Conservation (phyloP, 2,888 invertebrate genomes). For the Ligdia adustata region DNA sequence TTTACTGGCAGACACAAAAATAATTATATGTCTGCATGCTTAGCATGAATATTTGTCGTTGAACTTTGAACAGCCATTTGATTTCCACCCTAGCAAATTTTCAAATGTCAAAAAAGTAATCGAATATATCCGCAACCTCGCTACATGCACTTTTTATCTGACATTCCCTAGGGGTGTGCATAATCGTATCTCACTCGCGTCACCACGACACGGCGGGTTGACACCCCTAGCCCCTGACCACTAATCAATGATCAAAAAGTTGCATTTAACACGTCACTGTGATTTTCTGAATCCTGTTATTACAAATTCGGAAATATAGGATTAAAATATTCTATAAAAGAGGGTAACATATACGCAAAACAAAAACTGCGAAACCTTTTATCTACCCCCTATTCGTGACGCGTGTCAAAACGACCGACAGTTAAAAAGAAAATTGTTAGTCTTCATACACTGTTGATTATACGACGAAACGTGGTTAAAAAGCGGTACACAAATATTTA, state of each 20-base stretch:
- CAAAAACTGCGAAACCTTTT: conserved; percentile 59
- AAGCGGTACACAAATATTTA: no score
- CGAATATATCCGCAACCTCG: conserved; percentile 47
- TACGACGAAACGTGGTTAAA: conserved; percentile 60
- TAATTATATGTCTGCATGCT: no score
- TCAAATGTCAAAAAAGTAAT: conserved; percentile 43
- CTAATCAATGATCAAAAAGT: conserved; percentile 56
- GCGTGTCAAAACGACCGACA: conserved; percentile 50
- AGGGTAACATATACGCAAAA: conserved; percentile 74
- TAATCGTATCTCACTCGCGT: conserved; percentile 78
- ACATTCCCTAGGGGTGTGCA: conserved; percentile 57
- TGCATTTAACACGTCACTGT: conserved; percentile 29
- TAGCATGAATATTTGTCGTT: no score
- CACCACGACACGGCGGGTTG: conserved; percentile 58
- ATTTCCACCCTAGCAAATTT: conserved; percentile 35
- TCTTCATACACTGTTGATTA: conserved; percentile 55
- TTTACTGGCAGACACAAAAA: no score
- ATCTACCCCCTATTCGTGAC: conserved; percentile 55
- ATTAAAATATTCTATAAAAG: conserved; percentile 33
- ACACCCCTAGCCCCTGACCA: conserved; percentile 66
- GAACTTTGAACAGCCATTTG: no score
- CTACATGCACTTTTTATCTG: conserved; percentile 56
- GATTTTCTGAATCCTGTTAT: conserved; percentile 38
- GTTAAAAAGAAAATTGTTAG: conserved; percentile 57
- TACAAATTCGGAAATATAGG: conserved; percentile 45